Evolutionary conservation across 2,888 invertebrate species (phyloP).

Genomic region (Calliphora vomitoria): DNA sequence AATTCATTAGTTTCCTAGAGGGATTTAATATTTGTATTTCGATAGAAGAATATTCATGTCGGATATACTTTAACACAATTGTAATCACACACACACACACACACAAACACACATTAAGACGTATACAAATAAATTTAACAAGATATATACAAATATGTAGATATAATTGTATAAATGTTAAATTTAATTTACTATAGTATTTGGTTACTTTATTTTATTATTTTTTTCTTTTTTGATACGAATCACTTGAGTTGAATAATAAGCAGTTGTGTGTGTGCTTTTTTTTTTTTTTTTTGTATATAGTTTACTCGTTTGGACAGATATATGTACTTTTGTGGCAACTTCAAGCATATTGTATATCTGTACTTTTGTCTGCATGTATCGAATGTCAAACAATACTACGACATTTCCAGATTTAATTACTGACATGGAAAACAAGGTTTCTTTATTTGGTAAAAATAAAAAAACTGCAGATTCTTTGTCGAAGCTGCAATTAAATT

Average conservation of each 20-base stretch:
- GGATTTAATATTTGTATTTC: slow-evolving; percentile 2
- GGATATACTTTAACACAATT: background rate
- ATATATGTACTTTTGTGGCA: background rate
- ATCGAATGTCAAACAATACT: background rate
- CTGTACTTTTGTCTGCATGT: background rate
- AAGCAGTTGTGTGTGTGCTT: slow-evolving; percentile 10
- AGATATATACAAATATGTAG: background rate
- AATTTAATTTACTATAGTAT: slow-evolving; percentile 65
- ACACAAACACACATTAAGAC: background rate
- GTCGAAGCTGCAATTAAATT: slow-evolving; percentile 5
- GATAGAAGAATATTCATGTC: slow-evolving; percentile 1
- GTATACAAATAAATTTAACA: background rate
- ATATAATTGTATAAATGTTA: slow-evolving; percentile 58
- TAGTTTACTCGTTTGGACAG: background rate
- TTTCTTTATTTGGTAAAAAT: background rate
- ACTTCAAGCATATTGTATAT: background rate
- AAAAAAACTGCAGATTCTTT: background rate
- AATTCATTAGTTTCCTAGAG: slow-evolving; percentile 16
- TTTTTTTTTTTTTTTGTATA: background rate
- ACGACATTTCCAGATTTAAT: slow-evolving; percentile 35
- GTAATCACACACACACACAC: background rate
- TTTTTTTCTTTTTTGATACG: slow-evolving; percentile 46
- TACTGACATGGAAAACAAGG: background rate
- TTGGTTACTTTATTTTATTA: slow-evolving; percentile 31
- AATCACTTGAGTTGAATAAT: slow-evolving; percentile 65